phyloP scores from a whole-genome alignment of 2,113 vertebrate species.

The Hassar affinis region DNA sequence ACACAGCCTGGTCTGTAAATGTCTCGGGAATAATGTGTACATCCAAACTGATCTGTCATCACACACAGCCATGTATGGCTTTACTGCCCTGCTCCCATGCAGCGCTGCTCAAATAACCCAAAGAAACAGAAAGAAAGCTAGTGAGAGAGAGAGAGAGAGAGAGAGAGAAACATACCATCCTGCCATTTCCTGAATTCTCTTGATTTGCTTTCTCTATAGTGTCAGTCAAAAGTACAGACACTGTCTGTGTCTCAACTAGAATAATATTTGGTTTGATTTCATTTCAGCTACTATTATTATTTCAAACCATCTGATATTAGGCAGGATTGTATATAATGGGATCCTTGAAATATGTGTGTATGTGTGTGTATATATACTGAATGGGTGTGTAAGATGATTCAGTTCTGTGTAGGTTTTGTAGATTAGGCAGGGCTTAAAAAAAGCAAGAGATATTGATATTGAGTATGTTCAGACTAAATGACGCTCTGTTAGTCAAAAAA shows the following conservation, averaged over 20 bases:
- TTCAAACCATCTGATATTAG: not conserved
- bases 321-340: not conserved
- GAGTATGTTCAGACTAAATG: constrained; percentile 4
- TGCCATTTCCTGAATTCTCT: constrained; percentile 18
- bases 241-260: constrained; percentile 4
- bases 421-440: not conserved
- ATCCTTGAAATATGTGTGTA: not conserved
- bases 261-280: constrained; percentile 12
- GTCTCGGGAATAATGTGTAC: constrained; percentile 64
- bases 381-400: not conserved
- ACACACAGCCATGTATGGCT: constrained; percentile 59
- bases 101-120: not conserved
- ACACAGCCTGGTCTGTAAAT: constrained; percentile 71
- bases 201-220: not conserved
- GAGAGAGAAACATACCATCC: constrained; percentile 12
- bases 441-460: not conserved
- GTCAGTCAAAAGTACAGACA: not conserved
- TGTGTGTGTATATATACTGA: not conserved
- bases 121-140: not conserved
- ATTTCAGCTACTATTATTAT: constrained; percentile 6
- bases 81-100: constrained; percentile 1
- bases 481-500: not conserved
- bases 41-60: constrained; percentile 65
- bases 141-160: not conserved
- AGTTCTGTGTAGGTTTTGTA: not conserved